Conservation (phyloP, 2,888 invertebrate genomes). For the Antheraea assamensis region DNA sequence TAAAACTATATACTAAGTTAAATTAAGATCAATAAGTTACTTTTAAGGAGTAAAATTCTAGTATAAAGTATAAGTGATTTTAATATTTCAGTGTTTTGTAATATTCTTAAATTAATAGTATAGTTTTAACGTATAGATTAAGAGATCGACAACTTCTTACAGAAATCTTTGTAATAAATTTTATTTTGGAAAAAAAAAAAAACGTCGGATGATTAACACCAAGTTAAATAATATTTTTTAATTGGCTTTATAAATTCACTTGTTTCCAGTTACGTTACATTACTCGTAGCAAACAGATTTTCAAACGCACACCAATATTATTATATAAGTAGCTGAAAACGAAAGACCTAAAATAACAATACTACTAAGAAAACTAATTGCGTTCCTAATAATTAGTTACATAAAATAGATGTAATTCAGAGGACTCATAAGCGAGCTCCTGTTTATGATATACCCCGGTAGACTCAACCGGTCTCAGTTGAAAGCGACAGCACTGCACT, state of each 20-base stretch:
- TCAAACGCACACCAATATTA: not conserved
- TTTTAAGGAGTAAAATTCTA: not conserved
- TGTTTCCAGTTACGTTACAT: not conserved
- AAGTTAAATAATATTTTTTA: not conserved
- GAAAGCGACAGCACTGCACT: constrained; percentile 80
- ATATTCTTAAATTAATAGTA: not conserved
- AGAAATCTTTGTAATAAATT: not conserved
- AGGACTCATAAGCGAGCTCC: constrained; percentile 12
- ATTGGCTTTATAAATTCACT: not conserved
- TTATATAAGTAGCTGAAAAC: not conserved
- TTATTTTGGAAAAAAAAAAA: not conserved
- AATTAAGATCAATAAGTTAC: not conserved
- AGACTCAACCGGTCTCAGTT: constrained; percentile 73
- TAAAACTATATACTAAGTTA: not conserved
- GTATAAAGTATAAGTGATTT: too few relatives aligned
- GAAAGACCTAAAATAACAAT: not conserved
- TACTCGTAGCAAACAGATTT: not conserved
- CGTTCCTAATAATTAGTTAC: not conserved
- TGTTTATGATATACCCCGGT: constrained; percentile 31
- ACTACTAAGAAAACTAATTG: not conserved
- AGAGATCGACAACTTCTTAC: not conserved
- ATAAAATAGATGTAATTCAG: constrained; percentile 8
- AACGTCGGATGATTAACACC: not conserved
- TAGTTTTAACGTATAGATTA: not conserved
- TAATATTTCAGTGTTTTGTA: not conserved